phyloP scores from a whole-genome alignment of 2,888 invertebrate species.

The Hybos culiciformis region DNA sequence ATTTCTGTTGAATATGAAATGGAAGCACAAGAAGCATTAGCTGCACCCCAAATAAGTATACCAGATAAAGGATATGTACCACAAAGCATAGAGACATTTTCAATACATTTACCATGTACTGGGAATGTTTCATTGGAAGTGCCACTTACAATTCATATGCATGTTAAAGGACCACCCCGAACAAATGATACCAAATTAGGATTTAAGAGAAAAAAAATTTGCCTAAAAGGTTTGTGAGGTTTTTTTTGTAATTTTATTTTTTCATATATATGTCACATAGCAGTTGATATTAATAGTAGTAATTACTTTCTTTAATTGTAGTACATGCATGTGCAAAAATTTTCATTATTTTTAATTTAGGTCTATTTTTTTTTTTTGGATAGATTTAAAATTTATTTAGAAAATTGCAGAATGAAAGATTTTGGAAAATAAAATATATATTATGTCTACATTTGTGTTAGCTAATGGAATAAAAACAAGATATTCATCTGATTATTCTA shows the following conservation, averaged over 20 bases:
- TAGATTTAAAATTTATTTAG: too few relatives aligned
- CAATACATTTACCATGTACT: constrained; percentile 70
- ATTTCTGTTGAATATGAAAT: constrained; percentile 59
- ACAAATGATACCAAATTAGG: constrained; percentile 59
- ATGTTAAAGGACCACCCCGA: constrained; percentile 60
- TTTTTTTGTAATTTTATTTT: neutral
- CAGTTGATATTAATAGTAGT: neutral
- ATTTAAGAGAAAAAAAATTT: constrained; percentile 77
- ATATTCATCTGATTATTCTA: too few relatives aligned
- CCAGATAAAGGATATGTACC: constrained; percentile 68
- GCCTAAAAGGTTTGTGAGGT: constrained; percentile 75
- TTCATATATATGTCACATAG: neutral
- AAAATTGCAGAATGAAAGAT: too few relatives aligned
- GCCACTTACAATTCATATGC: constrained; percentile 64
- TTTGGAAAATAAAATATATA: too few relatives aligned
- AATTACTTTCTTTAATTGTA: too few relatives aligned
- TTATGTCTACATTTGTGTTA: too few relatives aligned
- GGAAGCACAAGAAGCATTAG: constrained; percentile 60
- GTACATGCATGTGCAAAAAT: too few relatives aligned
- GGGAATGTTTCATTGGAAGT: constrained; percentile 70
- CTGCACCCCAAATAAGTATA: constrained; percentile 70
- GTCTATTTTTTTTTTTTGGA: too few relatives aligned
- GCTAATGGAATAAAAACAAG: too few relatives aligned
- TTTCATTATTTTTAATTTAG: too few relatives aligned
- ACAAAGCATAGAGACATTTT: constrained; percentile 59